These are phyloP conservation scores for Peucedramus taeniatus DNA, from an alignment of 2,113 vertebrate genomes.

Conservation along the genomic window DNA sequence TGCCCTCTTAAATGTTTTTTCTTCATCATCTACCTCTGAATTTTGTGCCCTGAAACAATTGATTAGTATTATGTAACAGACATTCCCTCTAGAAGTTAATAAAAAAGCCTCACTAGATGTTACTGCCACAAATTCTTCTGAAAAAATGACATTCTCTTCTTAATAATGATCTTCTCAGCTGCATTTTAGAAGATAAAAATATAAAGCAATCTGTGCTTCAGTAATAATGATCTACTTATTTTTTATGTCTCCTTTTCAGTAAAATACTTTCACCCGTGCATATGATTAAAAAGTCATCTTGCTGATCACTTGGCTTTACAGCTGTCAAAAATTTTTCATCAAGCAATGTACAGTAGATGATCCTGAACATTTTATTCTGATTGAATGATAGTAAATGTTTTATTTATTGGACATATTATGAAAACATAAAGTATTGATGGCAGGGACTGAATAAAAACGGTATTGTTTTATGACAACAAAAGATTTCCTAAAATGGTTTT, in stretches of 20 bases:
- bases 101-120: neutral
- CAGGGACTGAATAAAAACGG: neutral
- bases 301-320: neutral
- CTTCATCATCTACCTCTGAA: neutral
- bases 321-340: neutral
- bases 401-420: neutral
- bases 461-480: neutral
- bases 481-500: neutral
- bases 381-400: neutral
- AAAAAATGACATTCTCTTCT: constrained; percentile 41
- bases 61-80: constrained; percentile 19
- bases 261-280: neutral
- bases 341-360: neutral
- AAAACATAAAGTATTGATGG: neutral
- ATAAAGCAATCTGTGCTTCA: constrained; percentile 11
- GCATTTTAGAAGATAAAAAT: constrained; percentile 38
- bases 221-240: neutral
- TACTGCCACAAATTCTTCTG: constrained; percentile 13
- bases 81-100: constrained; percentile 12
- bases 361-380: neutral
- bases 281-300: constrained; percentile 6
- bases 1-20: neutral
- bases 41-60: neutral
- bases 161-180: constrained; percentile 17
- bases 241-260: neutral